Percentiles rank a stretch among this genome's conserved stretches.
phyloP scores from a whole-genome alignment of 1,140 invertebrate species.

The Battus philenor region DNA sequence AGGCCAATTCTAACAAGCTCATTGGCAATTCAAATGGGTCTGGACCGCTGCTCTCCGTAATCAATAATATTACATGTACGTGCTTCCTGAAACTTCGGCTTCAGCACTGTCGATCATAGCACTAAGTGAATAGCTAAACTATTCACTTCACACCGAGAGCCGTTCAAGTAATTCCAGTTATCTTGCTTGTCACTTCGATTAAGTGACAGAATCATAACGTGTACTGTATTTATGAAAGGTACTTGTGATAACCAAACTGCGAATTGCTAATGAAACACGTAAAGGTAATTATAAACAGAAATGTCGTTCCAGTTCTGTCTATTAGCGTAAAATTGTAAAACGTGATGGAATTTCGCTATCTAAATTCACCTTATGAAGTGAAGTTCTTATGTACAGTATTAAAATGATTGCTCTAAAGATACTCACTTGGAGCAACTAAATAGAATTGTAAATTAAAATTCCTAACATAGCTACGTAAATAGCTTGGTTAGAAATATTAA shows the following conservation, averaged over 20 bases:
- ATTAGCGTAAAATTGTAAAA: slow-evolving; percentile 20
- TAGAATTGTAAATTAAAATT: slow-evolving; percentile 20
- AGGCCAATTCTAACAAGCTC: slow-evolving; percentile 64
- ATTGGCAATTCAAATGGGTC: slow-evolving; percentile 71
- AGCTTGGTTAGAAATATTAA: no score
- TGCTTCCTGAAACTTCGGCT: slow-evolving; percentile 53
- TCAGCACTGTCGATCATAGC: slow-evolving; percentile 18
- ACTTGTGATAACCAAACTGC: slow-evolving; percentile 4
- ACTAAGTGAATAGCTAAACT: slow-evolving; percentile 13
- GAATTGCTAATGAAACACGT: slow-evolving; percentile 21
- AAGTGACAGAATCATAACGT: slow-evolving; percentile 13
- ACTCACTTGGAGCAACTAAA: slow-evolving; percentile 14
- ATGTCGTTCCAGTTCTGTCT: slow-evolving; percentile 21
- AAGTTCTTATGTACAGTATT: slow-evolving; percentile 27
- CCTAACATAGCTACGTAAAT: slow-evolving; percentile 5
- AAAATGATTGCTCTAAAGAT: slow-evolving; percentile 26
- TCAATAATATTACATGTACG: slow-evolving; percentile 74
- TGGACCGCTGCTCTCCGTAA: slow-evolving; percentile 61
- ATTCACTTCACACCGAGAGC: slow-evolving; percentile 9
- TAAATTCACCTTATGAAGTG: slow-evolving; percentile 41
- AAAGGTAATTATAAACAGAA: slow-evolving; percentile 17
- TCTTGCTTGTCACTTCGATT: slow-evolving; percentile 4
- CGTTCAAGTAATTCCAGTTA: slow-evolving; percentile 1
- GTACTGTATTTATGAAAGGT: slow-evolving; percentile 11
- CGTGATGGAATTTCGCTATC: slow-evolving; percentile 35